Evolutionary conservation across 2,888 invertebrate genomes (phyloP), one percentile per base, ranked within the genome.

Genomic region (Rhagonycha lutea): DNA sequence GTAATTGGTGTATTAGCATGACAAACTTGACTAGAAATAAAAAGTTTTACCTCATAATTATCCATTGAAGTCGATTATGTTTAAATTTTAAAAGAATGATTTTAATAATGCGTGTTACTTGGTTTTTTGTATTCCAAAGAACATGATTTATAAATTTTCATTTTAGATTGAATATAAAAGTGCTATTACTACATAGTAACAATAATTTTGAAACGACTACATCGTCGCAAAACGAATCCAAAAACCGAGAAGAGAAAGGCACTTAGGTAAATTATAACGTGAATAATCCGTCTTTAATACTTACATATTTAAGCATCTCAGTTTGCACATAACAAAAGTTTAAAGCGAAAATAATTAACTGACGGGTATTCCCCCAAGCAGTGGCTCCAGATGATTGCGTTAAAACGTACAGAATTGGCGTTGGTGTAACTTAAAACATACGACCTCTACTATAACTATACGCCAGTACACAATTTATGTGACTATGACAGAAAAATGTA

Each of bases 1-100:
- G 63, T 65, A 65, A 65, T 65, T 65, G 63, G 23, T 65, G 26
- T 65, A 65, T 65, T 65, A 65, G 24, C 63, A 65, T 65, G 63
- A 65, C 63, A 65, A 65, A 65, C 24, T 65, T 65, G 23, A 26
- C 63, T 65, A 65, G 26, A 65, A 65, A 65, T 65, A 65, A 65
- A 65, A 65, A 65, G 63, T 65, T 65, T 65, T 65, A 65, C 63
- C 26, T 65, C 63, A 14, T 65, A 65, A 65, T 65, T 65, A 65
- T 65, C 63, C 63, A 26, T 65, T 65, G 63, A 26, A 26, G 63
- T 65, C 26, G 26, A 65, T 65, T 65, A 65, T 65, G 63, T 26
- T 65, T 26, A 65, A 65, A 65, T 65, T 65, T 65, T 65, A 65
- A 65, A 65, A 23, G 63, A 65, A 65, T 65, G 26, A 65, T 65